phyloP scores from a whole-genome alignment of 2,113 vertebrate genomes.

The Erinaceus europaeus region DNA sequence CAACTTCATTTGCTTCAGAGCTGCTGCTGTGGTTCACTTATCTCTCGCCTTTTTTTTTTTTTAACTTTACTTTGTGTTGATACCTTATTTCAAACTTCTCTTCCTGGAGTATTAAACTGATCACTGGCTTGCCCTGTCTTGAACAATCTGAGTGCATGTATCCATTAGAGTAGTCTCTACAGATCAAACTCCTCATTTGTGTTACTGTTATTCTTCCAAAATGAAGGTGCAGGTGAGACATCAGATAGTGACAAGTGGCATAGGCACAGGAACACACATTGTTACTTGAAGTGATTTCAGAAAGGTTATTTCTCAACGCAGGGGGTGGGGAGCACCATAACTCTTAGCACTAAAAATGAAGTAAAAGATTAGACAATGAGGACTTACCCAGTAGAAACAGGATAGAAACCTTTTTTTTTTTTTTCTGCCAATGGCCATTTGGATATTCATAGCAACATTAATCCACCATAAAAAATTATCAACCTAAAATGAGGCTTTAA shows the following conservation, averaged over 20 bases:
- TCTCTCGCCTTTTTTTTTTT: not conserved
- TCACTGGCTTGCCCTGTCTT: not conserved
- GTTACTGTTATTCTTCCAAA: too few species aligned
- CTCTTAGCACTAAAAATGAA: not conserved
- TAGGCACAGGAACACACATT: not conserved
- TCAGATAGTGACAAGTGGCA: not conserved
- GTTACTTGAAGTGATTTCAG: not conserved
- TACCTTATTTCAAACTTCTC: not conserved
- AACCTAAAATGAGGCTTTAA: too few species aligned
- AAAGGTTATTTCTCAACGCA: not conserved
- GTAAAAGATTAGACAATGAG: too few species aligned
- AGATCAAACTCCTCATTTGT: not conserved
- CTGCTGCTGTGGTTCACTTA: not conserved
- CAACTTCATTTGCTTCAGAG: not conserved
- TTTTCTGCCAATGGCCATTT: too few species aligned
- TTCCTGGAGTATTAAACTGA: too few species aligned
- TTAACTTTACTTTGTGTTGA: not conserved
- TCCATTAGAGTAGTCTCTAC: not conserved
- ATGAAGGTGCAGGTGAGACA: not conserved
- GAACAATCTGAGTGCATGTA: not conserved
- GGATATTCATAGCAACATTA: too few species aligned
- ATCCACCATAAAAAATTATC: too few species aligned
- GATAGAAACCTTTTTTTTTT: too few species aligned
- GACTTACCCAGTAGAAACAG: too few species aligned
- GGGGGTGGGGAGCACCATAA: not conserved